These are phyloP conservation scores for Gymnogyps californianus DNA, from an alignment of 2,113 vertebrate genomes.

Conservation along the genomic window DNA sequence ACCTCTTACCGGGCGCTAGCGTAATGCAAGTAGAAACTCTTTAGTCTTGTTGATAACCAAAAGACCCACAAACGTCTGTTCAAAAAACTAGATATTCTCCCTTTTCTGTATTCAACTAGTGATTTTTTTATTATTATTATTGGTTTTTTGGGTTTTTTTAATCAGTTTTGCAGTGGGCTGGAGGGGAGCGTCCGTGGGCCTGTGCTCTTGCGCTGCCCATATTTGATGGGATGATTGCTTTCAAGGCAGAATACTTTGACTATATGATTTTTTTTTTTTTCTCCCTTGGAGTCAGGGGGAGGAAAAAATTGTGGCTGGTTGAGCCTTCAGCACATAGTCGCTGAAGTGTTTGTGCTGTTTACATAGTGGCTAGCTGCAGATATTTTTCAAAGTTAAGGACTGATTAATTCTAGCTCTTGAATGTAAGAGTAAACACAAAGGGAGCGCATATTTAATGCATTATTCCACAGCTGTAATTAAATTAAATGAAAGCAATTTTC, in stretches of 20 bases:
- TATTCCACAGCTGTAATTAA: conserved; percentile 28
- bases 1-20: not conserved
- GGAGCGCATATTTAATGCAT: not conserved
- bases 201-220: not conserved
- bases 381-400: not conserved
- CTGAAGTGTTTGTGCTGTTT: not conserved
- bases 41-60: not conserved
- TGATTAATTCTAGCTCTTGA: conserved; percentile 24
- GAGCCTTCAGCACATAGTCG: not conserved
- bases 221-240: not conserved
- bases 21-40: not conserved
- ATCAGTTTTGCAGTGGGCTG: not conserved
- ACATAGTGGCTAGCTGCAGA: not conserved
- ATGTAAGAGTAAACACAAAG: not conserved
- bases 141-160: not conserved
- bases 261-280: not conserved
- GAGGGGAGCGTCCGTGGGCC: not conserved
- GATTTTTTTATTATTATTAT: not conserved
- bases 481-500: conserved; percentile 38
- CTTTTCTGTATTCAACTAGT: not conserved
- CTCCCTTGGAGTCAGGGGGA: not conserved
- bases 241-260: not conserved
- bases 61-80: accelerated
- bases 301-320: not conserved
- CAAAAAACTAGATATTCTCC: not conserved